Conservation (phyloP, 1,140 invertebrate species). For the Leptestheria dahalacensis region DNA sequence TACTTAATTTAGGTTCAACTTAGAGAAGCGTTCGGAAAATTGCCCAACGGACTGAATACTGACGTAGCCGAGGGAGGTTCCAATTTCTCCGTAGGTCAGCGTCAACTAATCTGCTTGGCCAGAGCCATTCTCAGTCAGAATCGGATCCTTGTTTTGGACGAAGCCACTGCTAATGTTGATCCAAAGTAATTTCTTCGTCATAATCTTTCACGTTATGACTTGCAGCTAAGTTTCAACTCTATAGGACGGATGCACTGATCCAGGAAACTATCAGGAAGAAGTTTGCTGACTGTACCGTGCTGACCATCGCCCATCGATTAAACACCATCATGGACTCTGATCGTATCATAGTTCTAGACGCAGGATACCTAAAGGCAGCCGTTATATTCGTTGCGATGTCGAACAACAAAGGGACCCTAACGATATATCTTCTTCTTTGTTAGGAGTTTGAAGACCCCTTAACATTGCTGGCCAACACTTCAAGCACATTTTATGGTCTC, state of each 20-base stretch:
- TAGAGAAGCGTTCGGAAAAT: slow-evolving; percentile 43
- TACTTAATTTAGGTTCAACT: slow-evolving; percentile 42
- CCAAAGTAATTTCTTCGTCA: slow-evolving; percentile 32
- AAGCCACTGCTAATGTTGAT: slow-evolving; percentile 57
- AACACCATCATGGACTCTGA: slow-evolving; percentile 53
- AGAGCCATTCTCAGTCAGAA: slow-evolving; percentile 47
- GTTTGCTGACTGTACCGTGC: slow-evolving; percentile 57
- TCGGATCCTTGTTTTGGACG: slow-evolving; percentile 49
- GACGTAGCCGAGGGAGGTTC: slow-evolving; percentile 54
- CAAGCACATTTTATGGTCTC: neutral
- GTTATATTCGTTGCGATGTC: neutral
- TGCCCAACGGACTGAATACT: slow-evolving; percentile 45
- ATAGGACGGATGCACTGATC: slow-evolving; percentile 47
- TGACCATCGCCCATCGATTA: slow-evolving; percentile 70
- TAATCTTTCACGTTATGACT: no score
- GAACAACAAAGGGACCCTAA: no score
- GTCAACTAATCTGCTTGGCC: slow-evolving; percentile 50
- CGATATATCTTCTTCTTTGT: neutral
- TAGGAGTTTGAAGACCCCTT: neutral
- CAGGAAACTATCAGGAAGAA: slow-evolving; percentile 54
- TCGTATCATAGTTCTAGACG: slow-evolving; percentile 56
- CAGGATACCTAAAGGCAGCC: slow-evolving; percentile 23
- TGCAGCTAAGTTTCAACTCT: neutral
- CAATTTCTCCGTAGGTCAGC: slow-evolving; percentile 67
- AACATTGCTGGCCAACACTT: neutral